Evolutionary conservation across 2,888 invertebrate genomes (phyloP).

Genomic region (Calameuta idolon): DNA sequence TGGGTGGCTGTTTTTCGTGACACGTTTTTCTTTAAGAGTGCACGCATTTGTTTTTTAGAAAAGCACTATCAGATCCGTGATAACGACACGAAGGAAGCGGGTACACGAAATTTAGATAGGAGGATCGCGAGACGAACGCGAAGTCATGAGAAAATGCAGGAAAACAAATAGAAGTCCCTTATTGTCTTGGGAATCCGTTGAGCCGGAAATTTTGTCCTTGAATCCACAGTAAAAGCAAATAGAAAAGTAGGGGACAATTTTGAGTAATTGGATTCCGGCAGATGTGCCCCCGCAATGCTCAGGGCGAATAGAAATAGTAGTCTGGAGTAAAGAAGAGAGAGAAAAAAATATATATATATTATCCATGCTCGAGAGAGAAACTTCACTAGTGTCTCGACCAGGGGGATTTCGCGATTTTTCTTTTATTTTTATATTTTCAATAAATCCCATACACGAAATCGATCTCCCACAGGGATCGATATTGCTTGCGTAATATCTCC

Average conservation of each 20-base stretch:
- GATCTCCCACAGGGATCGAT: neutral
- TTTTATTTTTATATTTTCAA: neutral
- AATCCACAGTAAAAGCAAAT: constrained; percentile 8
- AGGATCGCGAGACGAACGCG: constrained; percentile 14
- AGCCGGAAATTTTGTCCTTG: constrained; percentile 5
- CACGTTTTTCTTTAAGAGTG: too few species aligned
- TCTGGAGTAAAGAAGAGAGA: neutral
- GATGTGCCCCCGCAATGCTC: constrained; percentile 15
- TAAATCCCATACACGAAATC: neutral
- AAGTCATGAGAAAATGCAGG: constrained; percentile 9
- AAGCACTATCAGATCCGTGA: neutral
- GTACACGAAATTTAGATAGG: neutral
- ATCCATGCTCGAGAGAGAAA: neutral
- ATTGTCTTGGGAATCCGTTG: constrained; percentile 4
- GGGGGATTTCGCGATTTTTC: neutral
- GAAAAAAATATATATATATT: neutral
- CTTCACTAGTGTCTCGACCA: neutral
- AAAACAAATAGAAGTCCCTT: constrained; percentile 16
- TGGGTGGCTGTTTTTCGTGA: too few species aligned
- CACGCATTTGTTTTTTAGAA: too few species aligned
- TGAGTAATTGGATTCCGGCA: constrained; percentile 36
- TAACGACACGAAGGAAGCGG: neutral
- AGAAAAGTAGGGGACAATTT: constrained; percentile 28
- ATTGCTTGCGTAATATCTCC: neutral
- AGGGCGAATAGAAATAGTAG: neutral